phyloP scores from a whole-genome alignment of 2,888 invertebrate genomes.

The Charanyca ferruginea region DNA sequence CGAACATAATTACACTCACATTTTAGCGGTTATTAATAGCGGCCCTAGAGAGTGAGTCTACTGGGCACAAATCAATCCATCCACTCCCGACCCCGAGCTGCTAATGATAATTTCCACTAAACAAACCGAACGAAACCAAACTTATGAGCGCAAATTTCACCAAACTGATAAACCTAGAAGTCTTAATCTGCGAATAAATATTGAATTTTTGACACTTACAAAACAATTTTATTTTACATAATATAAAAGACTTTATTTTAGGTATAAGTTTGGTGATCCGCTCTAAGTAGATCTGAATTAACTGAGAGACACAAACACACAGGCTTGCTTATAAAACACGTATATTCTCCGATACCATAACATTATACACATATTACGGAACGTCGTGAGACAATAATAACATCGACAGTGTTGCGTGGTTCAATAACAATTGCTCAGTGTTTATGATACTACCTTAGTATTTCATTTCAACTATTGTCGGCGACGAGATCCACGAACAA shows the following conservation, averaged over 20 bases:
- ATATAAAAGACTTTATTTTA: neutral
- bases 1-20: neutral
- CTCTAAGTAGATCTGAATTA: constrained; percentile 30
- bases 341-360: constrained; percentile 60
- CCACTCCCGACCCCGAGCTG: neutral
- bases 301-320: constrained; percentile 32
- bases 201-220: neutral
- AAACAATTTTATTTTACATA: neutral
- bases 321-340: constrained; percentile 60
- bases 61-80: neutral
- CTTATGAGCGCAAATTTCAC: neutral
- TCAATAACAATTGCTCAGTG: constrained; percentile 65
- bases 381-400: constrained; percentile 61
- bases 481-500: too few species aligned
- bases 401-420: constrained; percentile 59
- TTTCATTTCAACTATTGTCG: constrained; percentile 50
- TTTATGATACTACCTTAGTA: constrained; percentile 51
- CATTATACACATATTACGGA: constrained; percentile 50
- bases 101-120: neutral
- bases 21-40: neutral
- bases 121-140: constrained; percentile 11
- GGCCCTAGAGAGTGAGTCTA: neutral
- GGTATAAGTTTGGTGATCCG: neutral
- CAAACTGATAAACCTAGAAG: neutral
- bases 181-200: neutral